phyloP scores from a whole-genome alignment of 2,113 vertebrate species.

The Orientallactaga bullata region DNA sequence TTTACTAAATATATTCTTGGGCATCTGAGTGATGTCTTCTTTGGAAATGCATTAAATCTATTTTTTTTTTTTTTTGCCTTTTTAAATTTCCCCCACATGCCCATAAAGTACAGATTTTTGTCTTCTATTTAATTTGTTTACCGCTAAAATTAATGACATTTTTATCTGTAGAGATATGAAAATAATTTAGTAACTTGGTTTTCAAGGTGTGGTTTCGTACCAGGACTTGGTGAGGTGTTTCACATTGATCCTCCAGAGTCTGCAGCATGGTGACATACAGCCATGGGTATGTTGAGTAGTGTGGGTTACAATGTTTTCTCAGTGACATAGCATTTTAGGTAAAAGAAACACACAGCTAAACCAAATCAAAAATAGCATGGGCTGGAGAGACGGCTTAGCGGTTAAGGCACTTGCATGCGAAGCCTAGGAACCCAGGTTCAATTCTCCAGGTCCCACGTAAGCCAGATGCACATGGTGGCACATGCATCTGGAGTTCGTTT shows the following conservation, averaged over 20 bases:
- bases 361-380: no score
- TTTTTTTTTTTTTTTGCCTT: neutral
- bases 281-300: slow-evolving; percentile 91
- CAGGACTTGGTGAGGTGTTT: slow-evolving; percentile 93
- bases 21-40: neutral
- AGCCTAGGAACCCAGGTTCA: no score
- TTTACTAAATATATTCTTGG: slow-evolving; percentile 47
- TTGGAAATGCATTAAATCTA: neutral
- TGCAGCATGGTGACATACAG: slow-evolving; percentile 92
- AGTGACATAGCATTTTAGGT: no score
- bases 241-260: slow-evolving; percentile 90
- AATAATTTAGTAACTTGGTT: slow-evolving; percentile 56
- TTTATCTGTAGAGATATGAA: slow-evolving; percentile 53
- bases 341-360: neutral
- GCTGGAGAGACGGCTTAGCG: no score
- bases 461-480: no score
- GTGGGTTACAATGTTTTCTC: neutral
- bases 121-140: slow-evolving; percentile 28
- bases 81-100: neutral
- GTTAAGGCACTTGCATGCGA: no score
- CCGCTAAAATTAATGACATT: neutral
- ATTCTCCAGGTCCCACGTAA: no score
- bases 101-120: slow-evolving; percentile 8
- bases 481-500: no score
- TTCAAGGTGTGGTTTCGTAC: slow-evolving; percentile 92